Evolutionary conservation across 92 coral and sea anemone genomes (phyloP).

Genomic region (Blastomussa wellsi): DNA sequence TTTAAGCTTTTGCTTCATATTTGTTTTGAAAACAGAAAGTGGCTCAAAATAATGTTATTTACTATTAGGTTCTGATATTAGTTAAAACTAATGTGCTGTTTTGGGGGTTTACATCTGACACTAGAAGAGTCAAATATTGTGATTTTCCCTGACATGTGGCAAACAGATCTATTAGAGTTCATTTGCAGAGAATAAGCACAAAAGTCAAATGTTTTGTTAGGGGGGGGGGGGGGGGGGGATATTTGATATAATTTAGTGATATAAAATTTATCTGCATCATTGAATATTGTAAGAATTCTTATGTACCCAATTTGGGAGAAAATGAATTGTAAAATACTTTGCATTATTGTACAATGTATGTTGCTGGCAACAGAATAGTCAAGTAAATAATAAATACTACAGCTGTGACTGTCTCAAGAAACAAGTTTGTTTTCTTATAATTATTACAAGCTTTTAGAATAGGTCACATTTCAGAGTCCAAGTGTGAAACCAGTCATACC

Average conservation of each 20-base stretch:
- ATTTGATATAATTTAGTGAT: neutral
- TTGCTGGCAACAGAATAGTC: conserved; percentile 19
- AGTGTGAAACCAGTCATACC: too few species aligned
- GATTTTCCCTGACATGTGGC: neutral
- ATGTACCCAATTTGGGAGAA: neutral
- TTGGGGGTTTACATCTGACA: neutral
- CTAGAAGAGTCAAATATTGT: neutral
- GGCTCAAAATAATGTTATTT: neutral
- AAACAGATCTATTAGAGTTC: too few species aligned
- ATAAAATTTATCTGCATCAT: too few species aligned
- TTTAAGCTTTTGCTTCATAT: neutral
- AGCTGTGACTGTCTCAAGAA: neutral
- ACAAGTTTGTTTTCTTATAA: neutral
- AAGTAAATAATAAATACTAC: neutral
- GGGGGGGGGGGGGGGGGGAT: too few species aligned
- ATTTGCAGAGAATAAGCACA: neutral
- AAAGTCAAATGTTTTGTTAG: neutral
- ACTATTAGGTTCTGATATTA: neutral
- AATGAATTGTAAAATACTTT: neutral
- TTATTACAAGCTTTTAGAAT: neutral
- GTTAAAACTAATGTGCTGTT: neutral
- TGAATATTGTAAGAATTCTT: neutral
- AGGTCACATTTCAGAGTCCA: too few species aligned
- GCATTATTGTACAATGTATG: neutral
- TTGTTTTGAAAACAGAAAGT: neutral